Evolutionary conservation across 2,888 invertebrate genomes (phyloP), one percentile per base, ranked within the genome.

Genomic region (Harmothoe impar): DNA sequence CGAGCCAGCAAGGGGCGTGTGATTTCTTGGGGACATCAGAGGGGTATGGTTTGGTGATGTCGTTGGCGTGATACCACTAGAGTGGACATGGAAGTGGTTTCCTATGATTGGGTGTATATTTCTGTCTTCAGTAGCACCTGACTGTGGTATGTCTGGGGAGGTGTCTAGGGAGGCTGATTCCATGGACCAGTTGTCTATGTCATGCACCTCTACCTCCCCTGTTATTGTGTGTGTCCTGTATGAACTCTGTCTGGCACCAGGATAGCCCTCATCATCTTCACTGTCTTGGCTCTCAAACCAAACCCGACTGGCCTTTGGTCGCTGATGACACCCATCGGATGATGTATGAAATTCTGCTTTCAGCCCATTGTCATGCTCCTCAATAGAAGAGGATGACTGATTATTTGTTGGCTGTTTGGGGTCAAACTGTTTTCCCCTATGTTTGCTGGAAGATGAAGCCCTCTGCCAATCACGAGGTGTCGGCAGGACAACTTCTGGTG

Each of bases 161-260:
- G 15, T 31, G 29, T 72, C 72, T 7, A n/a, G 3, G 3, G 72
- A 72, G 15, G 1, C 72, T 29, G 72, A 72, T 25, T 72, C 72
- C 72, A 72, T 72, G 29, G 72, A 72, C 72, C 72, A 72, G 72
- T 72, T 25, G 15, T 72, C 72, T 15, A 72, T 29, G 17, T 23
- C 20, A 72, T 29, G 72, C 7, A 62, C n/a, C 62, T n/a, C n/a
- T 1, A 62, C 62, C 23, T 62, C 12, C 20, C 20, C 62, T n/a
- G 20, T n/a, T 62, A 15, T 20, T 20, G 62, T n/a, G 1, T n/a
- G 20, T n/a, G 7, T 62, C 62, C 3, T 1, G 62, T 62, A 62
- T 20, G 62, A 20, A 62, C 12, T 20, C n/a, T n/a, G 20, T 15
- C 23, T n/a, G 62, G 3, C 23, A 62, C n/a, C 15, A 12, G 23